A percentile compares a stretch with the other conserved stretches of the same genome.
Evolutionary conservation across 2,888 invertebrate species (phyloP).

Genomic region (Xestobium rufovillosum): DNA sequence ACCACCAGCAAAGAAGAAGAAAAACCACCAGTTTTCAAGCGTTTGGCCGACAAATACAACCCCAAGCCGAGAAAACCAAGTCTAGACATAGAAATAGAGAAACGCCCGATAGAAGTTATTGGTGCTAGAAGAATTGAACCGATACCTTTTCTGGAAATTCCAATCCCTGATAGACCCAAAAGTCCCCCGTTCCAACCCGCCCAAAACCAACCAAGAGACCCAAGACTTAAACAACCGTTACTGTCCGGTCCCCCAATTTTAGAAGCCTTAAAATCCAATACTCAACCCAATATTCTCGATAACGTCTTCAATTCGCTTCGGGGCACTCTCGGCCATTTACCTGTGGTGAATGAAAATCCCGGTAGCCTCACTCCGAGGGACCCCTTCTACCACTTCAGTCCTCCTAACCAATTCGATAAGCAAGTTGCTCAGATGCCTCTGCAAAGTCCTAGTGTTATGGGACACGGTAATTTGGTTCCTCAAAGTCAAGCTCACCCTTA

Average conservation of each 20-base stretch:
- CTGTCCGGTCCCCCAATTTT: neutral
- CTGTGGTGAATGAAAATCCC: too few species aligned
- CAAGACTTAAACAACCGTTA: neutral
- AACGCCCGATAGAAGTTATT: constrained; percentile 11
- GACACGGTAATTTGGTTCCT: neutral
- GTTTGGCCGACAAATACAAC: constrained; percentile 45
- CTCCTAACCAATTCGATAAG: neutral
- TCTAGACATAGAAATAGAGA: constrained; percentile 25
- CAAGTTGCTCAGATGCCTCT: neutral
- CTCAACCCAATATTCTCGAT: neutral
- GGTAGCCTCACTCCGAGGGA: neutral
- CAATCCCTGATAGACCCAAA: neutral
- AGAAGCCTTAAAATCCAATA: neutral
- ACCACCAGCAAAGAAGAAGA: constrained; percentile 8
- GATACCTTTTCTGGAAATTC: neutral
- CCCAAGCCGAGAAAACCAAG: constrained; percentile 38
- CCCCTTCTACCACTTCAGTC: neutral
- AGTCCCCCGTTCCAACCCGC: too few species aligned
- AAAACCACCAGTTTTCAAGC: constrained; percentile 21
- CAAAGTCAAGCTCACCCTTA: constrained; percentile 2
- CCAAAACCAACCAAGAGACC: neutral
- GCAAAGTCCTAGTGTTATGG: neutral
- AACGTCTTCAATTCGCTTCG: neutral
- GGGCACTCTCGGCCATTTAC: neutral
- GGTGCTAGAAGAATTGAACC: neutral